Evolutionary conservation across 2,888 invertebrate species (phyloP).

Genomic region (Ypsolopha scabrella): DNA sequence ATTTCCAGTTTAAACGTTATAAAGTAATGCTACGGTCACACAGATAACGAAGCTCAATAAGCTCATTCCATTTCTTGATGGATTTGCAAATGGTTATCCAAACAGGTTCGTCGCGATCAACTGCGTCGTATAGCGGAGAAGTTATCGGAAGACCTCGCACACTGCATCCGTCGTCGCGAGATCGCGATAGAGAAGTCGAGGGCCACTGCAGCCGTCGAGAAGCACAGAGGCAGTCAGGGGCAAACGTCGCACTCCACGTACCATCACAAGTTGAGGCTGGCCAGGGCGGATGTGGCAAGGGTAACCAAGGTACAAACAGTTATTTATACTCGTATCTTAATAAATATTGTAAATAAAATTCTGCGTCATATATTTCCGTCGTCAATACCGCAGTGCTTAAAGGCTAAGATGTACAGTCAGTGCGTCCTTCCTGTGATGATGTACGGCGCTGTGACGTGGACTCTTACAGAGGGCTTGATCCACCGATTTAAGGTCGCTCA

Average conservation of each 20-base stretch:
- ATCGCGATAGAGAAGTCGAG: constrained; percentile 48
- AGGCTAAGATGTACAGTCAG: too few species aligned
- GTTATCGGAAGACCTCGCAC: constrained; percentile 50
- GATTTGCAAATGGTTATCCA: background rate
- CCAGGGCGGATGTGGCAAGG: constrained; percentile 43
- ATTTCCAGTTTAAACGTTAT: background rate
- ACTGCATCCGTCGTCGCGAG: constrained; percentile 52
- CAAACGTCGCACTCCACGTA: constrained; percentile 43
- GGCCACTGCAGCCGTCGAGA: constrained; percentile 48
- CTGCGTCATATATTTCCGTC: too few species aligned
- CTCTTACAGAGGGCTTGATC: too few species aligned
- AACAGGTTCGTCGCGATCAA: constrained; percentile 54
- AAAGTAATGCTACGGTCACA: background rate
- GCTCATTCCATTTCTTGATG: background rate
- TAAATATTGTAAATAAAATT: too few species aligned
- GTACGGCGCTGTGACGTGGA: too few species aligned
- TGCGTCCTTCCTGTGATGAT: too few species aligned
- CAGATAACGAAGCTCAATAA: background rate
- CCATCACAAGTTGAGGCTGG: constrained; percentile 51
- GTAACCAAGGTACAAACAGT: constrained; percentile 40
- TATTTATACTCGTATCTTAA: background rate
- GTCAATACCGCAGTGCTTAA: too few species aligned
- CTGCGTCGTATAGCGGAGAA: constrained; percentile 53
- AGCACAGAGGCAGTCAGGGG: constrained; percentile 29
- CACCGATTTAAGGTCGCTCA: too few species aligned